Base-by-base conservation (phyloP, 2,797 vertebrate genomes). In the Neosalanx taihuensis region DNA sequence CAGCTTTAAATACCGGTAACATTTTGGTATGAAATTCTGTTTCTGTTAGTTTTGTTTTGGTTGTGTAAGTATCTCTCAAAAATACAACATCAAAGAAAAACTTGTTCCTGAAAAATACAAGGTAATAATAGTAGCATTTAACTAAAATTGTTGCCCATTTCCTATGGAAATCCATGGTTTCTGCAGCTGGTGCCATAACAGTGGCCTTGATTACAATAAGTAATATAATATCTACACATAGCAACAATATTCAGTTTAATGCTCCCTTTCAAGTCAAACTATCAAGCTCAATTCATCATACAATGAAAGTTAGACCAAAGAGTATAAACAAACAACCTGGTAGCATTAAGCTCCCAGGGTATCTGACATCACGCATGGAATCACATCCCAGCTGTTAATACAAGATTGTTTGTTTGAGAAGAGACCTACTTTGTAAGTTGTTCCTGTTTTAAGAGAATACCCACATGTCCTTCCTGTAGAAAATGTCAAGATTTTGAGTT, bases 371-470 rank as follows among this genome's bases (percentile, higher is more conserved):
- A 88, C 85, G 95, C 93, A 94, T 95, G 97, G 96, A 97, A 96
- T 96, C 96, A 91, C 92, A 93, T 91, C 94, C 94, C 95, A 96
- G 94, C 94, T 97, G 95, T 94, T 96, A 95, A 94, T 93, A 94
- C 90, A 92, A 91, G 92, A 96, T 94, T 95, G 94, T 95, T 91
- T 95, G 93, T 95, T 95, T 94, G 93, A 93, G 92, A 91, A 94
- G 92, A 90, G 86, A 10, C 41, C 3, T 46, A 46, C 13, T 46
- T 46, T 9, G 41, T 46, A 12, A 12, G 41, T 46, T 46, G 10
- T 46, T 46, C 41, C 41, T 46, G 41, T 46, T 46, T 13, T 46
- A 46, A 12, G 41, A 46, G 41, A 46, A 46, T 46, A 9, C 41
- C 41, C 41, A 46, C 13, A 12, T 46, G 12, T 46, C 41, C 41